Evolutionary conservation across 2,888 invertebrate genomes (phyloP), one percentile per base, ranked within the genome.

Genomic region (Dicranocentrus wangi): DNA sequence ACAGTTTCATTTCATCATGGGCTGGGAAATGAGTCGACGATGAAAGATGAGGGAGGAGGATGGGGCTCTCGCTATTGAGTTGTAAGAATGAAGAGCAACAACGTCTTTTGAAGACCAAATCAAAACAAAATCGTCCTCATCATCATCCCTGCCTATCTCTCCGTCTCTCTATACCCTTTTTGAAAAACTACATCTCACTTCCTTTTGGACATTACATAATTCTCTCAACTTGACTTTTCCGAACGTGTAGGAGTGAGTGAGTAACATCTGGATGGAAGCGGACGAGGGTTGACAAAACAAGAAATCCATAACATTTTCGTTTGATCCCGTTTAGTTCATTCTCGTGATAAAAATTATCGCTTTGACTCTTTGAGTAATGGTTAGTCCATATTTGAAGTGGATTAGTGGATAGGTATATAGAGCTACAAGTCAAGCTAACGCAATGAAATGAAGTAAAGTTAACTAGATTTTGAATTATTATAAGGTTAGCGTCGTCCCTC

Each of bases 61-160:
- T 5, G 19, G 76, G 43, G 17, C 5, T 17, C 39, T 69, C 32
- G 61, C 23, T 58, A 15, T 58, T 60, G 58, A 25, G n/a, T 32
- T 2, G 1, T 42, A n/a, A n/a, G n/a, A n/a, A n/a, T n/a, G n/a
- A n/a, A n/a, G n/a, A n/a, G n/a, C n/a, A n/a, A n/a, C n/a, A n/a
- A n/a, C n/a, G n/a, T n/a, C n/a, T 53, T 17, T 69, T 77, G 60
- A 61, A 77, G 7, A 70, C 53, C 53, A 70, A 77, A 77, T 63
- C 77, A 63, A 77, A 77, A 77, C 70, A 77, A 53, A 61, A 69
- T 69, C n/a, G n/a, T n/a, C n/a, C n/a, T n/a, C n/a, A n/a, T n/a
- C n/a, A n/a, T n/a, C n/a, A n/a, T n/a, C n/a, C n/a, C n/a, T n/a
- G n/a, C n/a, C n/a, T n/a, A n/a, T n/a, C n/a, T n/a, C n/a, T n/a